A percentile compares a stretch with the other conserved stretches of the same genome.
Evolutionary conservation across 2,113 vertebrate species (phyloP).

Genomic region (Rana temporaria): DNA sequence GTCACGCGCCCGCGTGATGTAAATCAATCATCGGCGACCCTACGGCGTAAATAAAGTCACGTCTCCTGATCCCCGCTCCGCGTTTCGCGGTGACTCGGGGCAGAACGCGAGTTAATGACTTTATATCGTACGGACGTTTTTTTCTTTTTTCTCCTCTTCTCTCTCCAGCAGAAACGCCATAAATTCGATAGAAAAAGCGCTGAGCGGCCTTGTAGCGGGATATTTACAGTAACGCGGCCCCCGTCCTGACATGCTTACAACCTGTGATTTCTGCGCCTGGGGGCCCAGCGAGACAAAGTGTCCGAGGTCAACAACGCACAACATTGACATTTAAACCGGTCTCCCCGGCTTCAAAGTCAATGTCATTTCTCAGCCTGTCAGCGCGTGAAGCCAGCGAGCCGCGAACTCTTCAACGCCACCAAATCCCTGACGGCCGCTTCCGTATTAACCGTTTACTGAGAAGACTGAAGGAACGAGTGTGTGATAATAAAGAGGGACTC

Average conservation of each 20-base stretch:
- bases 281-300: slow-evolving; percentile 5
- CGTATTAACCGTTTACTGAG: no score
- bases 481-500: no score
- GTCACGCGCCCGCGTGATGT: no score
- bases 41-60: not conserved
- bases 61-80: not conserved
- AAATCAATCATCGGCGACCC: not conserved
- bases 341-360: slow-evolving; percentile 13
- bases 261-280: not conserved
- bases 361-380: slow-evolving; percentile 24
- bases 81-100: not conserved
- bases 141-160: no score
- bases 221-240: slow-evolving; percentile 1
- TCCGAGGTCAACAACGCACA: not conserved
- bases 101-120: not conserved
- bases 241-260: slow-evolving; percentile 1
- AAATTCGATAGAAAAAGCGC: slow-evolving; percentile 20
- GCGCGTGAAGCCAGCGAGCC: not conserved
- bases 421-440: not conserved
- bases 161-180: not conserved
- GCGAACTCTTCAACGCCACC: not conserved
- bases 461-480: no score
- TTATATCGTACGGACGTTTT: not conserved
- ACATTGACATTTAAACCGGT: slow-evolving; percentile 10
- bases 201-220: slow-evolving; percentile 15